phyloP scores from a whole-genome alignment of 2,113 vertebrate species.

The Scortum barcoo region DNA sequence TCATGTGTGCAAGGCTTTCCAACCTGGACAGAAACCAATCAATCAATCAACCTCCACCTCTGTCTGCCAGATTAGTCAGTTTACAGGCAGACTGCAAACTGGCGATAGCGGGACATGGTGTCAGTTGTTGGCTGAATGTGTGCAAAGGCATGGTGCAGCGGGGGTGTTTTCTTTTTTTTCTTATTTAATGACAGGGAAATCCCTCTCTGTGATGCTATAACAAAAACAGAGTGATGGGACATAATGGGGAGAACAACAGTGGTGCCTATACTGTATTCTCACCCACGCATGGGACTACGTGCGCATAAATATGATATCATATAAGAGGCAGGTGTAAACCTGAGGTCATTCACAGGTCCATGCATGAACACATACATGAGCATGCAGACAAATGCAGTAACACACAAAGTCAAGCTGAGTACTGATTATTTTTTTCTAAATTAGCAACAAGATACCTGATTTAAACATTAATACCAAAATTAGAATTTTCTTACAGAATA shows the following conservation, averaged over 20 bases:
- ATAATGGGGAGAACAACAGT: conserved; percentile 3
- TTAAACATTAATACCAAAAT: background rate
- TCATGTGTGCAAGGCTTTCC: conserved; percentile 61
- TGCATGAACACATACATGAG: conserved; percentile 20
- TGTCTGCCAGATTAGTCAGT: conserved; percentile 39
- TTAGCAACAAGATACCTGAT: background rate
- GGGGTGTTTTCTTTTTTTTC: conserved; percentile 42
- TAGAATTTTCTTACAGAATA: background rate
- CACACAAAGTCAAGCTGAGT: background rate
- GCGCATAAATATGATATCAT: conserved; percentile 37
- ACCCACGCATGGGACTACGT: conserved; percentile 29
- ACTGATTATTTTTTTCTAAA: background rate
- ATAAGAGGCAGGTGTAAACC: conserved; percentile 14
- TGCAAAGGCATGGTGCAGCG: conserved; percentile 10
- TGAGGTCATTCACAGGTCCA: conserved; percentile 26
- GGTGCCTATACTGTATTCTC: conserved; percentile 35
- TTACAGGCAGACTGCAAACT: conserved; percentile 42
- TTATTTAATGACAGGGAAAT: conserved; percentile 69
- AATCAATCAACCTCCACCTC: conserved; percentile 41
- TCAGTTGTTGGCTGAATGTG: conserved; percentile 13
- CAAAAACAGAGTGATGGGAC: conserved; percentile 43
- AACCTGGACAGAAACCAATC: conserved; percentile 62
- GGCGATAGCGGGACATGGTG: background rate
- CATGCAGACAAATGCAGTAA: background rate
- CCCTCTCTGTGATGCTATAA: conserved; percentile 64